Evolutionary conservation across 2,113 vertebrate species (phyloP), one percentile per base, ranked within the genome.

Genomic region (Haplotaxodon microlepis): DNA sequence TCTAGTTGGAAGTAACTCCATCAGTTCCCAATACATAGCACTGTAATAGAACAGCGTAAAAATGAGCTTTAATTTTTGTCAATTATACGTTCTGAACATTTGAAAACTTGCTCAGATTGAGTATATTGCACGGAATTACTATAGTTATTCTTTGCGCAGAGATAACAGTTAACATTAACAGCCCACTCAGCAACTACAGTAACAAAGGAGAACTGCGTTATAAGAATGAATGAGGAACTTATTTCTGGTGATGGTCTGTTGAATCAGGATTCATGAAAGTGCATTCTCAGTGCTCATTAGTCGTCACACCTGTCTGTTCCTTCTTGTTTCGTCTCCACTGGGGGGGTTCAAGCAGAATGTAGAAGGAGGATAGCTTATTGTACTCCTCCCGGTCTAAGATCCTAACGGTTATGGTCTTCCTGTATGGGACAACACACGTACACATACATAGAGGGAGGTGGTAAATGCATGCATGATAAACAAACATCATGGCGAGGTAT

Each of bases 311-410:
- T 99, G 97, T 98, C 97, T 96, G 93, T 96, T 97, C 97, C 98
- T 97, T 97, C 97, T 96, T 19, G 90, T 40, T 82, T 92, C 93
- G 97, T 97, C 97, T 98, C 99, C 99, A 99, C 92, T 97, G 94
- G 90, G 99, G 99, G 87, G 97, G 96, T 95, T 97, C 97, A 93
- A 99, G 98, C 95, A 97, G 97, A 97, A 99, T 81, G 98, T 96
- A 98, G 98, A 99, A 99, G 97, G 97, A 98, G 97, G 97, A 97
- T 97, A 98, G 97, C 98, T 99, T 99, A 97, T 98, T 97, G 98
- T 99, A 99, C 96, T 98, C 98, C 97, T 99, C 98, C 95, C 97
- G 98, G 97, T 99, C 97, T 98, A 97, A 97, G 97, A 99, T 97
- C 97, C 95, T 98, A 98, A 99, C 73, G 94, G 97, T 96, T 97